Percentiles rank a stretch among this genome's conserved stretches.
Conservation (phyloP, 30 jellyfish, hydroid and myxozoan genomes). For the Clytia hemisphaerica region DNA sequence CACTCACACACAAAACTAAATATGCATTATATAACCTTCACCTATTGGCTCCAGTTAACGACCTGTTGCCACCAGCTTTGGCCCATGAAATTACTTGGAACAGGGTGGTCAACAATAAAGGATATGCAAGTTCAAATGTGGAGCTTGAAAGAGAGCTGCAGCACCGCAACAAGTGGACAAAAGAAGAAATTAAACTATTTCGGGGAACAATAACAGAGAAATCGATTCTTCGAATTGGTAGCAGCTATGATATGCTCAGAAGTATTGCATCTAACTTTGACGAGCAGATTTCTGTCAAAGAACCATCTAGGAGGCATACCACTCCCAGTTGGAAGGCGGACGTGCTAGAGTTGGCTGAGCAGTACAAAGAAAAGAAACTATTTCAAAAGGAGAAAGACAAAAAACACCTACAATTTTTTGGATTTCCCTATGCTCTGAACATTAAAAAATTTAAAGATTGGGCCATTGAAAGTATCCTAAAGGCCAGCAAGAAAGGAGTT, state of each 20-base stretch:
- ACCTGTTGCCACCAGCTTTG: not conserved
- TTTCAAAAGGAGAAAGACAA: not conserved
- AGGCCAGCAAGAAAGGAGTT: no score
- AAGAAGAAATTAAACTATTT: not conserved
- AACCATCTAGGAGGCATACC: not conserved
- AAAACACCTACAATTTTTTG: not conserved
- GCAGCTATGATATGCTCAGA: no score
- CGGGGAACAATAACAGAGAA: not conserved
- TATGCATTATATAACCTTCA: conserved; percentile 6
- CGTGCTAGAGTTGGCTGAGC: conserved; percentile 8
- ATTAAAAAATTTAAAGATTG: not conserved
- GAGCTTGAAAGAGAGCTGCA: no score
- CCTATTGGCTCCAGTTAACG: not conserved
- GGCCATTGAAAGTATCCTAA: not conserved
- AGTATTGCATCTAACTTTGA: no score
- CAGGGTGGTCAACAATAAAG: not conserved
- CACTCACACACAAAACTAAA: not conserved
- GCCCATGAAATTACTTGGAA: not conserved
- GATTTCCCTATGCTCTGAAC: not conserved
- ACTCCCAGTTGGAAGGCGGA: not conserved
- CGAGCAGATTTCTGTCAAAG: no score
- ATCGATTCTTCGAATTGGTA: conserved; percentile 1
- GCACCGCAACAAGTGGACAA: not conserved
- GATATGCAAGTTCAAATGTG: no score
- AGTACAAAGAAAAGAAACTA: not conserved